Percentiles rank a stretch among this genome's conserved stretches.
Evolutionary conservation across 2,113 vertebrate genomes (phyloP).

Genomic region (Megalops atlanticus): DNA sequence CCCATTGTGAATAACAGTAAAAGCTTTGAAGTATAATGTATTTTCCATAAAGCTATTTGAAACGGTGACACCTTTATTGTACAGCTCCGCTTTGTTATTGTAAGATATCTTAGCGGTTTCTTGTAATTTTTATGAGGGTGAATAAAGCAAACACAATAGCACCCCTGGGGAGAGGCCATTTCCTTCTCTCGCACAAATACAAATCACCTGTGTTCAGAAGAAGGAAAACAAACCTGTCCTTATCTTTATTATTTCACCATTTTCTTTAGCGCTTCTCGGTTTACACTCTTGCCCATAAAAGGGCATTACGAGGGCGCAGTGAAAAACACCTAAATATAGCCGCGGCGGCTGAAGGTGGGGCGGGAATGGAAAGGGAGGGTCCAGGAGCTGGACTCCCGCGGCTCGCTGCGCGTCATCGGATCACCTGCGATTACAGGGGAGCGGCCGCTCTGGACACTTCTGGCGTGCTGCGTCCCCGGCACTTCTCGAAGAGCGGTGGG

Average conservation of each 20-base stretch:
- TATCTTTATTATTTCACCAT: slow-evolving; percentile 61
- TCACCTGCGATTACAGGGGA: slow-evolving; percentile 68
- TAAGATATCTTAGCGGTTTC: slow-evolving; percentile 69
- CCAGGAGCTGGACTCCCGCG: slow-evolving; percentile 62
- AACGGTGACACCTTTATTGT: slow-evolving; percentile 66
- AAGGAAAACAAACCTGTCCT: slow-evolving; percentile 70
- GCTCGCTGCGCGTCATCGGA: slow-evolving; percentile 66
- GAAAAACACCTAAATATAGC: slow-evolving; percentile 80
- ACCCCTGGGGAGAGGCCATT: slow-evolving; percentile 61
- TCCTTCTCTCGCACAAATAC: slow-evolving; percentile 65
- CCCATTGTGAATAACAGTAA: neutral
- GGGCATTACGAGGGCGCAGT: slow-evolving; percentile 43
- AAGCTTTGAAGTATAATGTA: slow-evolving; percentile 51
- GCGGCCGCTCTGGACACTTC: slow-evolving; percentile 62
- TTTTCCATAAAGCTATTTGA: slow-evolving; percentile 59
- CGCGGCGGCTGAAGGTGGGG: slow-evolving; percentile 61
- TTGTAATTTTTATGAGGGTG: slow-evolving; percentile 66
- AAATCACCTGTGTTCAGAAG: slow-evolving; percentile 63
- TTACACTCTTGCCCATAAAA: slow-evolving; percentile 36
- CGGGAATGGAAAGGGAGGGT: slow-evolving; percentile 75
- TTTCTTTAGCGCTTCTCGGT: slow-evolving; percentile 31
- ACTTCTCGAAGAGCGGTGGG: slow-evolving; percentile 61
- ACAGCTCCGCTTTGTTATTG: slow-evolving; percentile 62
- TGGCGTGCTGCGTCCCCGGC: slow-evolving; percentile 51
- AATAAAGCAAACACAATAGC: slow-evolving; percentile 62